These are phyloP conservation scores for Hystrix brachyura DNA, from an alignment of 2,113 vertebrate genomes.

Conservation along the genomic window DNA sequence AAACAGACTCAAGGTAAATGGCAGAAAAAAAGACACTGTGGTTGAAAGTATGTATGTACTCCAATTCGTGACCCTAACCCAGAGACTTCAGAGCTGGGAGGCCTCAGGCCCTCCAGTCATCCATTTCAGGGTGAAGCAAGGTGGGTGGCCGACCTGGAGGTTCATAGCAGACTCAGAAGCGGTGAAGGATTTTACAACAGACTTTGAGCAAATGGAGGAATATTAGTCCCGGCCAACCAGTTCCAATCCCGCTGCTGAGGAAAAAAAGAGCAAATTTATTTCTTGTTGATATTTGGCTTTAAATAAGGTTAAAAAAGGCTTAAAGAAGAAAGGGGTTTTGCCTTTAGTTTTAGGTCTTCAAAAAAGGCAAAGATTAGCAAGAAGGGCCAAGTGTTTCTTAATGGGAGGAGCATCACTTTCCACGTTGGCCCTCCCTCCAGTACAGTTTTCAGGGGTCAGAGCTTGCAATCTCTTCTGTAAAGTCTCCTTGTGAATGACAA, in stretches of 20 bases:
- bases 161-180: background rate
- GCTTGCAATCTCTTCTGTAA: background rate
- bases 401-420: background rate
- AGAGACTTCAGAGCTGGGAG: background rate
- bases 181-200: background rate
- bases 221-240: background rate
- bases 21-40: background rate
- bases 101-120: background rate
- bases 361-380: background rate
- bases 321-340: background rate
- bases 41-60: background rate
- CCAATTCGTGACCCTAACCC: background rate
- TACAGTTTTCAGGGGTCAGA: background rate
- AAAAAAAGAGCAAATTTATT: background rate
- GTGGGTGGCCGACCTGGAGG: background rate
- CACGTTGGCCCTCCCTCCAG: background rate
- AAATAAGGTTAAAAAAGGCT: background rate
- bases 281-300: background rate
- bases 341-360: background rate
- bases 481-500: background rate
- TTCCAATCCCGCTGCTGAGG: background rate
- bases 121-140: background rate
- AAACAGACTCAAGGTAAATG: background rate
- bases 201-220: background rate
- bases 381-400: background rate